A percentile compares a stretch with the other conserved stretches of the same genome.
Conservation (phyloP, 2,797 vertebrate species). For the Toxotes lorentzi region DNA sequence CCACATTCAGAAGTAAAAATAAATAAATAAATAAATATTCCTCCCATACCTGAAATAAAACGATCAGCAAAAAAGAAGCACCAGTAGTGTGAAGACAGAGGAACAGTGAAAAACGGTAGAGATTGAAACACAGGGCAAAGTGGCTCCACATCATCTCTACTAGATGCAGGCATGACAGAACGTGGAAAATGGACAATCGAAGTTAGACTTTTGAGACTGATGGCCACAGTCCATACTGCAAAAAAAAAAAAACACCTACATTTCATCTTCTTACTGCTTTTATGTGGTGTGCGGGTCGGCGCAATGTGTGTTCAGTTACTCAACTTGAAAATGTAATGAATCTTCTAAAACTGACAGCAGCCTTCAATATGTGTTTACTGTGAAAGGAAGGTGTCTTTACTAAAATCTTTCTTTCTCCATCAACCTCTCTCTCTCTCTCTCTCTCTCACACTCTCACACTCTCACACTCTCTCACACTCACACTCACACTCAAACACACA, state of each 20-base stretch:
- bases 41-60: background rate
- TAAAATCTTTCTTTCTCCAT: slow-evolving; percentile 14
- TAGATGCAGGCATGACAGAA: background rate
- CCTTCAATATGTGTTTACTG: slow-evolving; percentile 26
- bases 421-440: background rate
- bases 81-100: background rate
- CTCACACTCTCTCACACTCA: no score
- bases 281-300: background rate
- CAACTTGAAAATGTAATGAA: slow-evolving; percentile 26
- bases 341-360: slow-evolving; percentile 28
- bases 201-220: background rate
- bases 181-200: background rate
- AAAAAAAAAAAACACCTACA: background rate
- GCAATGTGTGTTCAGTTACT: slow-evolving; percentile 1
- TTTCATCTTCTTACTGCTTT: slow-evolving; percentile 1
- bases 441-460: slow-evolving; percentile 9
- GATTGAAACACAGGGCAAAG: background rate
- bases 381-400: slow-evolving; percentile 30
- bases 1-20: background rate
- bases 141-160: slow-evolving; percentile 1
- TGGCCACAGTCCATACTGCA: background rate
- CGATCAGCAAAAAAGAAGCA: background rate
- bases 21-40: background rate
- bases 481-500: no score
- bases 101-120: background rate